A percentile compares a stretch with the other conserved stretches of the same genome.
phyloP scores from a whole-genome alignment of 2,113 vertebrate species.

The Andinoacara biseriatus region DNA sequence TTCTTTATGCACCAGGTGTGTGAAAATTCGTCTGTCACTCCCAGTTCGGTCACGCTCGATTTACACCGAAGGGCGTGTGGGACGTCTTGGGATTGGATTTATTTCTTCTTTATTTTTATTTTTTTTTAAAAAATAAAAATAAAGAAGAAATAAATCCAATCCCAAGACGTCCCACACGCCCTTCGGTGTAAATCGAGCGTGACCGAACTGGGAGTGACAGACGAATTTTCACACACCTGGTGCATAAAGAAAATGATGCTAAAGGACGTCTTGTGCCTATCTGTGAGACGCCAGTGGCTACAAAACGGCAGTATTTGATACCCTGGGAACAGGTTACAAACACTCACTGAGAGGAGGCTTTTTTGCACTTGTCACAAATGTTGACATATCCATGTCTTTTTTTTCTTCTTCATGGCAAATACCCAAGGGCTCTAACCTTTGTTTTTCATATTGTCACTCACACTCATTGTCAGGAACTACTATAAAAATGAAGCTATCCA shows the following conservation, averaged over 20 bases:
- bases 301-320: not conserved
- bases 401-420: not conserved
- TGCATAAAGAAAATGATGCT: constrained; percentile 2
- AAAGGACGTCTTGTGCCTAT: not conserved
- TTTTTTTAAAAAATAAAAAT: not conserved
- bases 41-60: too few relatives aligned
- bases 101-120: too few relatives aligned
- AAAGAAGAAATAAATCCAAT: constrained; percentile 1
- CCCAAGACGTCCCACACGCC: not conserved
- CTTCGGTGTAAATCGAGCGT: constrained; percentile 1
- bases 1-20: too few relatives aligned
- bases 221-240: not conserved
- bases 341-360: not conserved
- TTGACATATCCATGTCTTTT: not conserved
- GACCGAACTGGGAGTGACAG: constrained; percentile 5
- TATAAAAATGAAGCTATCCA: not conserved
- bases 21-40: too few relatives aligned
- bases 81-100: too few relatives aligned
- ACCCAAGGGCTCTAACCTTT: constrained; percentile 9
- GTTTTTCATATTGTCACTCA: constrained; percentile 1
- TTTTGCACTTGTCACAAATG: constrained; percentile 6
- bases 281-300: not conserved
- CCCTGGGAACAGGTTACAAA: not conserved
- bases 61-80: too few relatives aligned
- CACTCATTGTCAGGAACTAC: not conserved